phyloP scores from a whole-genome alignment of 2,797 vertebrate genomes.

The Oreortyx pictus region DNA sequence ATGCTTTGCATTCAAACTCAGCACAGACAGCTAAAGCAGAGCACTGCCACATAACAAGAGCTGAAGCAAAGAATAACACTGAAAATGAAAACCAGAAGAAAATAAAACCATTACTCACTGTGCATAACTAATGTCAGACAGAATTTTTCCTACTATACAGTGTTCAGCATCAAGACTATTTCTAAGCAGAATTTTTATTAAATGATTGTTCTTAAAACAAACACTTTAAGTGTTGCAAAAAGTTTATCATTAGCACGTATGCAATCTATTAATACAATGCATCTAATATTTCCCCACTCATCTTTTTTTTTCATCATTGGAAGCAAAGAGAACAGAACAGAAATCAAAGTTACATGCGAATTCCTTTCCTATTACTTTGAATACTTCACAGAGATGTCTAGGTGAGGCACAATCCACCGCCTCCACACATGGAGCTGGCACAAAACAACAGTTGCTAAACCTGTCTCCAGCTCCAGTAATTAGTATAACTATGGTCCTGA shows the following conservation, averaged over 20 bases:
- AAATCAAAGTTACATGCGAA: background rate
- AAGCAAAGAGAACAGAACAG: background rate
- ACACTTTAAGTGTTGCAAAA: background rate
- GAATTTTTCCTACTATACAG: background rate
- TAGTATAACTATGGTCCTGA: background rate
- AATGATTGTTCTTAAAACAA: background rate
- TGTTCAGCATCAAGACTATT: background rate
- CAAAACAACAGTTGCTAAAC: background rate
- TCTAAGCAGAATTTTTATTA: background rate
- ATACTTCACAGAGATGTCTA: background rate
- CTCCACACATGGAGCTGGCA: background rate
- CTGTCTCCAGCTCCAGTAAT: fast-evolving
- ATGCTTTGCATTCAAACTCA: constrained; percentile 34
- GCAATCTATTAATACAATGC: background rate
- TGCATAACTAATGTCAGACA: background rate
- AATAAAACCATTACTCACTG: background rate
- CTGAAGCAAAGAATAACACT: background rate
- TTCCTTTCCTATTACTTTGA: background rate
- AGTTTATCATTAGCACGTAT: background rate
- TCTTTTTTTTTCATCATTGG: background rate
- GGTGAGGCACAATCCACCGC: background rate
- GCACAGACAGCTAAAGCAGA: background rate
- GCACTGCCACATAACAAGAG: background rate
- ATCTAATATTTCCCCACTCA: background rate
- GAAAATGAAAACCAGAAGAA: background rate